Conservation (phyloP, 1,140 invertebrate genomes). For the Drosophila simulans region DNA sequence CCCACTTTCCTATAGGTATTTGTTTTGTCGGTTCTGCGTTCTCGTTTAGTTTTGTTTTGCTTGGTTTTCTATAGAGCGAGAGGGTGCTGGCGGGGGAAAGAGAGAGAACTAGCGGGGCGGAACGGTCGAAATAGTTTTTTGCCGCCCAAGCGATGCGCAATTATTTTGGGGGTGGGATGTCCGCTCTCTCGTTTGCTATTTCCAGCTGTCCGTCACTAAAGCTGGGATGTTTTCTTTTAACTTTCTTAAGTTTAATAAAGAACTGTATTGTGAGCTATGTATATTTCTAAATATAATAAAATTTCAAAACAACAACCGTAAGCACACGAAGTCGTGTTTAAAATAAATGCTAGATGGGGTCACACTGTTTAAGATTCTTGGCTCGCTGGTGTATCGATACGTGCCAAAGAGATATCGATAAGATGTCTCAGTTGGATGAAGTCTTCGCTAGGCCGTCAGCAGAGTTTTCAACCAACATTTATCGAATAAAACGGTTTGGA, state of each 20-base stretch:
- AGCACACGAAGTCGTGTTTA: background rate
- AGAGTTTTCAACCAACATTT: background rate
- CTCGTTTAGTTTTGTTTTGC: constrained; percentile 60
- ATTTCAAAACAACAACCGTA: background rate
- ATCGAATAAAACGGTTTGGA: too few species aligned
- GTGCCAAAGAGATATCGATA: background rate
- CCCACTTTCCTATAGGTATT: constrained; percentile 58
- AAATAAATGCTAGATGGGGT: background rate
- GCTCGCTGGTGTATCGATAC: background rate
- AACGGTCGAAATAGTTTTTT: constrained; percentile 37
- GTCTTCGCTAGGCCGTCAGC: background rate
- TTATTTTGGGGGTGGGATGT: constrained; percentile 30
- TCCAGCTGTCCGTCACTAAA: background rate
- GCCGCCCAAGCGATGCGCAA: constrained; percentile 37
- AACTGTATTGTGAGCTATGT: background rate
- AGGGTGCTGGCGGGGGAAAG: constrained; percentile 6
- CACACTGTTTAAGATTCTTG: background rate
- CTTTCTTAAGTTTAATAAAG: too few species aligned
- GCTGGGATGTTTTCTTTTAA: background rate
- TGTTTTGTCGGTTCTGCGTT: constrained; percentile 15
- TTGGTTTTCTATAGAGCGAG: constrained; percentile 48
- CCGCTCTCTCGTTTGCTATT: background rate
- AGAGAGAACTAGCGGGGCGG: constrained; percentile 20
- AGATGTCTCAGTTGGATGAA: background rate
- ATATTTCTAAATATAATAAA: background rate